Evolutionary conservation across 1,140 invertebrate species (phyloP).

Genomic region (Drosophila funebris): DNA sequence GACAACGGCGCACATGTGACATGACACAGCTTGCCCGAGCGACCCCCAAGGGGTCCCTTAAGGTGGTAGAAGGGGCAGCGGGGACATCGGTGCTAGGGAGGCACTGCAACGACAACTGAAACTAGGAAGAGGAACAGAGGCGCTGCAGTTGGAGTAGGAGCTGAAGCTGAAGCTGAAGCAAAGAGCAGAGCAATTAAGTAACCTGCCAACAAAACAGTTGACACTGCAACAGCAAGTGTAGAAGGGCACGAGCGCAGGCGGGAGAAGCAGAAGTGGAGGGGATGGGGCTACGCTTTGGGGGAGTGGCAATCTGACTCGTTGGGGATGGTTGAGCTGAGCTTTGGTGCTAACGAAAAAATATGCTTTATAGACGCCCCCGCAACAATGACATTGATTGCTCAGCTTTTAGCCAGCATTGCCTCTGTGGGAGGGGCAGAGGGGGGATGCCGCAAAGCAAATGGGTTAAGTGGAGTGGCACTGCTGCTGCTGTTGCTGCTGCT

Average conservation of each 20-base stretch:
- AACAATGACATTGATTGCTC: constrained; percentile 71
- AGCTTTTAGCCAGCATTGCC: constrained; percentile 31
- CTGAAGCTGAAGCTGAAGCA: constrained; percentile 2
- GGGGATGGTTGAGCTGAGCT: background rate
- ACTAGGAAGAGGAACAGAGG: background rate
- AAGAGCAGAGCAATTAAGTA: constrained; percentile 80
- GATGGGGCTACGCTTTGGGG: background rate
- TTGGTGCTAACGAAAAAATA: constrained; percentile 40
- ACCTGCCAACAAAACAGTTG: constrained; percentile 79
- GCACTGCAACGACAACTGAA: too few species aligned
- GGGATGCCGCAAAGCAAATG: constrained; percentile 53
- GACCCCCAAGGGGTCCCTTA: too few species aligned
- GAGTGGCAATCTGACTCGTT: constrained; percentile 6
- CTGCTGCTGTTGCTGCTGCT: constrained; percentile 24
- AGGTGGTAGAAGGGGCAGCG: background rate
- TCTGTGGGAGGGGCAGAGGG: background rate
- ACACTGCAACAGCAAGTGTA: constrained; percentile 27
- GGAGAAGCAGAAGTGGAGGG: too few species aligned
- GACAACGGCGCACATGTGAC: constrained; percentile 40
- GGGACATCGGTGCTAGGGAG: too few species aligned
- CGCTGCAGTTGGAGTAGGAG: too few species aligned
- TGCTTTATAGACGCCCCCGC: constrained; percentile 39
- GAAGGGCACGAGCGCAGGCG: background rate
- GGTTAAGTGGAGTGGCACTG: constrained; percentile 64
- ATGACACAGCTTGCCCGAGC: background rate